phyloP scores from a whole-genome alignment of 2,797 vertebrate genomes.

The Sebastes trivittatus region DNA sequence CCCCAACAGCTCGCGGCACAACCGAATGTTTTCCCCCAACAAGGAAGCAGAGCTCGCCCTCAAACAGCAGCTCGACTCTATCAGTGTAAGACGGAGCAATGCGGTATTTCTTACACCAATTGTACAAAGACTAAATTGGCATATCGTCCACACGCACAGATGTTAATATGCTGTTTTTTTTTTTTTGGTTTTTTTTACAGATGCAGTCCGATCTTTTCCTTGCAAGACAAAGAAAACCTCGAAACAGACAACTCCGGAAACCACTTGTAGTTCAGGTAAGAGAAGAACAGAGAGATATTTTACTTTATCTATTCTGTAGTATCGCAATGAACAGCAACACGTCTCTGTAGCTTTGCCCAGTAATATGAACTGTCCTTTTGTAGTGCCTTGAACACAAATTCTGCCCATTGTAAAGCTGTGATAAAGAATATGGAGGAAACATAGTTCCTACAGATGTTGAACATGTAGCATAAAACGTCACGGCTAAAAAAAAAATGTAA shows the following conservation, averaged over 20 bases:
- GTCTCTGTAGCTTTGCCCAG: not conserved
- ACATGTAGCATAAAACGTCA: too few relatives aligned
- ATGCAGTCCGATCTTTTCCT: constrained; percentile 97
- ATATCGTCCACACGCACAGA: not conserved
- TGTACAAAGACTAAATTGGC: not conserved
- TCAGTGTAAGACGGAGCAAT: constrained; percentile 84
- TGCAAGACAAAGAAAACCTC: constrained; percentile 90
- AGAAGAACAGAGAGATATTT: not conserved
- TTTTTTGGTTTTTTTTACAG: constrained; percentile 44
- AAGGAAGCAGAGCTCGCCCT: constrained; percentile 93
- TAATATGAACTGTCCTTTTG: not conserved
- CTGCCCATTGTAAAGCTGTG: not conserved
- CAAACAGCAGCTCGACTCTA: constrained; percentile 94
- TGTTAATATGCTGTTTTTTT: accelerated
- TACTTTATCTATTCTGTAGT: not conserved
- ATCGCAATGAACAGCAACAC: not conserved
- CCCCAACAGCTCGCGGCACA: constrained; percentile 93
- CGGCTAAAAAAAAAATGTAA: not conserved
- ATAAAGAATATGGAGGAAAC: not conserved
- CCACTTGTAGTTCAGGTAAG: constrained; percentile 95
- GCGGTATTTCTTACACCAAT: not conserved
- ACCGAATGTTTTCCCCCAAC: constrained; percentile 92
- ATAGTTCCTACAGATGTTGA: not conserved
- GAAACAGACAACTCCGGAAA: constrained; percentile 93
- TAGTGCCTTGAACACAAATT: not conserved